Percentiles rank a stretch among this genome's conserved stretches.
phyloP scores from a whole-genome alignment of 2,113 vertebrate species.

The Pterophyllum scalare region DNA sequence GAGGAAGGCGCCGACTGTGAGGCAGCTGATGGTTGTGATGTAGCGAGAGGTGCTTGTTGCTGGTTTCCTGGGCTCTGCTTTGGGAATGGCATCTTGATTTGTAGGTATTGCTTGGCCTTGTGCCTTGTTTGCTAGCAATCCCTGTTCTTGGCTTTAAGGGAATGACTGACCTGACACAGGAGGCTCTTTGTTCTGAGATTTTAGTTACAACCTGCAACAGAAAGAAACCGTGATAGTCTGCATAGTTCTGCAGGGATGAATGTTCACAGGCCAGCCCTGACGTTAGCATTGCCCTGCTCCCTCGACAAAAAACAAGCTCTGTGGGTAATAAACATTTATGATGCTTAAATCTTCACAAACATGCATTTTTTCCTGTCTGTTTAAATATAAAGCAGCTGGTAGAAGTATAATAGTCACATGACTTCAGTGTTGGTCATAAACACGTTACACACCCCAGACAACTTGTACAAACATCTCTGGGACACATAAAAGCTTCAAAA shows the following conservation, averaged over 20 bases:
- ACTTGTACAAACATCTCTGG: too few species aligned
- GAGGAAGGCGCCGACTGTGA: constrained; percentile 34
- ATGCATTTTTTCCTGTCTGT: too few species aligned
- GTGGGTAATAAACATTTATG: neutral
- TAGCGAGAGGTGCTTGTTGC: constrained; percentile 26
- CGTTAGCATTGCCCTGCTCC: neutral
- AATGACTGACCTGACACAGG: constrained; percentile 27
- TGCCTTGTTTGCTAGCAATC: constrained; percentile 14
- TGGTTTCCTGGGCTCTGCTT: constrained; percentile 29
- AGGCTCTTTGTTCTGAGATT: constrained; percentile 35
- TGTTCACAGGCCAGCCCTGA: neutral
- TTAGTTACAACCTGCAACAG: constrained; percentile 48
- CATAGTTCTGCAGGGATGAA: neutral
- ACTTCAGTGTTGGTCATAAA: neutral
- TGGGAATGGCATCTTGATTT: constrained; percentile 16
- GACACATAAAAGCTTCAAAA: too few species aligned
- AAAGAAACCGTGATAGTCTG: neutral
- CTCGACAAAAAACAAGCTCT: too few species aligned
- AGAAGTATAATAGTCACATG: neutral
- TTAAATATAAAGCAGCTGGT: neutral
- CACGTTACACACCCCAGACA: neutral
- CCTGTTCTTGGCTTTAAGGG: constrained; percentile 19
- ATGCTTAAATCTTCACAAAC: neutral
- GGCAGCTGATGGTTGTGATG: constrained; percentile 49
- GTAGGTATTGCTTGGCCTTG: constrained; percentile 22